Base-by-base conservation (phyloP, 2,113 vertebrate species). In the Platanista minor region DNA sequence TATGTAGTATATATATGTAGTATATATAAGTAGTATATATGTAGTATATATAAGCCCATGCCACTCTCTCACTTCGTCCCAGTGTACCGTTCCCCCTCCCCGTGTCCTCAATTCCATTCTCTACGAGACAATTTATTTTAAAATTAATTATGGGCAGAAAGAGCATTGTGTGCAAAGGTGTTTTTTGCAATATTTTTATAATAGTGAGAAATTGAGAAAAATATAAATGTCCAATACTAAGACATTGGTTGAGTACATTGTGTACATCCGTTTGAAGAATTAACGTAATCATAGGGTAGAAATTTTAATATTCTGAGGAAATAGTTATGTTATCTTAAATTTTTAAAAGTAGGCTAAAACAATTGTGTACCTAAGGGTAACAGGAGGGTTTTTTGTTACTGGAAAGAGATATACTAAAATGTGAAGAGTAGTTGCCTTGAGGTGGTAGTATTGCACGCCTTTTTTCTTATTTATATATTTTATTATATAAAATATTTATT, bases 91-190 rank as follows among this genome's bases (percentile, higher is more conserved):
- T 52, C 49, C 49, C 49, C 49, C 14, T 52, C 49, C 14, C 14
- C 14, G 14, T 52, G 4, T 52, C 49, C 49, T 52, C 49, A 52
- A 0, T 52, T 52, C 49, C 14, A 52, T 52, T 52, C 14, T 52
- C 49, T 52, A 5, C 67, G 18, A 46, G 74, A 10, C 27, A 54
- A 89, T 84, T 49, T 57, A 49, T 18, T 86, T 97, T 78, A 94
- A 96, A 98, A 95, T 87, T 81, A 94, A 92, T 80, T 54, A 74
- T 90, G 49, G 8, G 6, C 77, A 91, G 49, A 87, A 91, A 46
- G 8, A 78, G 6, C 7, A 46, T 33, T 87, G 8, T 77, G 5
- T 78, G 3, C 29, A 88, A 36, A 72, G 61, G 46, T 39, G 31
- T 85, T 85, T 66, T 14, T 46, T 80, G 39, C 1, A 67, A 39